These are phyloP conservation scores for Apodemus sylvaticus DNA, from an alignment of 2,113 vertebrate genomes.

Conservation along the genomic window DNA sequence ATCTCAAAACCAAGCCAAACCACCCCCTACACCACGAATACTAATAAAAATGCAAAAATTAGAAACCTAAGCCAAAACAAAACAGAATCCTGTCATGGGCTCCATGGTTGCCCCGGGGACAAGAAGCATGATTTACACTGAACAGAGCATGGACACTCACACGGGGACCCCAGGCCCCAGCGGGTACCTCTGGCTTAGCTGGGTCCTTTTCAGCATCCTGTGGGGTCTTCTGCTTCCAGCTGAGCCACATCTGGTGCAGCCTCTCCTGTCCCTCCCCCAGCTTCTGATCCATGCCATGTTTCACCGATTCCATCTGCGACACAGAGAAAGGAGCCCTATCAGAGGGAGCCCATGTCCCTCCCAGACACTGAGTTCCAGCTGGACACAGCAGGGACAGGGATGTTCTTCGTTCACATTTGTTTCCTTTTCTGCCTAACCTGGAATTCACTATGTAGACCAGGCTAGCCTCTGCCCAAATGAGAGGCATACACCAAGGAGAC, in stretches of 20 bases:
- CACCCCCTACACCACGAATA: not conserved
- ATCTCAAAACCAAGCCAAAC: not conserved
- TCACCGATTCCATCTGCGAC: conserved; percentile 83
- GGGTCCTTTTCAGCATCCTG: conserved; percentile 69
- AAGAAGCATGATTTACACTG: too few species aligned
- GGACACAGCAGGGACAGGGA: too few species aligned
- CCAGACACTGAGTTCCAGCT: not conserved
- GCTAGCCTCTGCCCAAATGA: not conserved
- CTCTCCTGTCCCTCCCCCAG: conserved; percentile 89
- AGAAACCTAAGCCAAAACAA: not conserved
- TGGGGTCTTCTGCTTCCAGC: conserved; percentile 88
- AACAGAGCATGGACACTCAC: not conserved
- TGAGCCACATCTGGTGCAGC: conserved; percentile 90
- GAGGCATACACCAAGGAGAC: not conserved
- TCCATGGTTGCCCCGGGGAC: not conserved
- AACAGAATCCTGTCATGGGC: not conserved
- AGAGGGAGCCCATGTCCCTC: too few species aligned
- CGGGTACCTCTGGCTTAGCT: conserved; percentile 78
- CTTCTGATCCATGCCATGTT: conserved; percentile 87
- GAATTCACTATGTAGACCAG: not conserved
- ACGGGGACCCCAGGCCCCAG: not conserved
- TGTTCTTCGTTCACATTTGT: not conserved
- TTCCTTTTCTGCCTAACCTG: not conserved
- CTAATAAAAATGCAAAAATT: not conserved
- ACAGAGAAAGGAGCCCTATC: too few species aligned